Evolutionary conservation across 2,797 vertebrate species (phyloP).

Genomic region (Ciconia nigra): DNA sequence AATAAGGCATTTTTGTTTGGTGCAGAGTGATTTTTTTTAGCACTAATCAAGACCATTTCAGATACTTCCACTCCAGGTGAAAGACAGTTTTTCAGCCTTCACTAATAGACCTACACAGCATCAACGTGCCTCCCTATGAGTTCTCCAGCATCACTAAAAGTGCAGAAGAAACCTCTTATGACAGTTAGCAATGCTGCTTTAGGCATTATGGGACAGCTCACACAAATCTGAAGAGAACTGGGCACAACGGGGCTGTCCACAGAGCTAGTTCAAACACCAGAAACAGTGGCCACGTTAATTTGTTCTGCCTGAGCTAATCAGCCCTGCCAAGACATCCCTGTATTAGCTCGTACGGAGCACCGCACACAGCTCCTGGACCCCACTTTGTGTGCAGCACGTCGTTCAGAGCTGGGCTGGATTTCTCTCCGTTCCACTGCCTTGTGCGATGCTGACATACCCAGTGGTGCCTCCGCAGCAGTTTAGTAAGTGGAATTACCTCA

Average conservation of each 20-base stretch:
- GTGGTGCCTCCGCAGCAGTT: neutral
- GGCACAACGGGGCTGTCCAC: neutral
- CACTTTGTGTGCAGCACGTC: neutral
- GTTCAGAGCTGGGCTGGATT: neutral
- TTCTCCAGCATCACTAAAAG: neutral
- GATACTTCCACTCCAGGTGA: neutral
- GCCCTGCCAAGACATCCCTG: neutral
- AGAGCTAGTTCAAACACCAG: neutral
- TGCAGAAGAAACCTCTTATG: neutral
- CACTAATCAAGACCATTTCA: neutral
- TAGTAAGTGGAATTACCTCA: neutral
- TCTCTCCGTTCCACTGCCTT: neutral
- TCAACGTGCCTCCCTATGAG: neutral
- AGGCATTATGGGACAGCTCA: neutral
- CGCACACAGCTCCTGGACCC: fast-evolving
- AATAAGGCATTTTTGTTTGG: neutral
- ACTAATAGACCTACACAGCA: neutral
- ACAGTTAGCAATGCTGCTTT: neutral
- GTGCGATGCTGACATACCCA: fast-evolving
- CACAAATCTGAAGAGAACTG: neutral
- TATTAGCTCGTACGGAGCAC: fast-evolving
- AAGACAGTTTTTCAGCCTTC: neutral
- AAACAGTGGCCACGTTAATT: neutral
- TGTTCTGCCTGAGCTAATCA: neutral
- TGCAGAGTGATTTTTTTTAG: neutral